Percentiles rank a stretch among this genome's conserved stretches.
Conservation (phyloP, 2,888 invertebrate genomes). For the Pollenia griseotomentosa region DNA sequence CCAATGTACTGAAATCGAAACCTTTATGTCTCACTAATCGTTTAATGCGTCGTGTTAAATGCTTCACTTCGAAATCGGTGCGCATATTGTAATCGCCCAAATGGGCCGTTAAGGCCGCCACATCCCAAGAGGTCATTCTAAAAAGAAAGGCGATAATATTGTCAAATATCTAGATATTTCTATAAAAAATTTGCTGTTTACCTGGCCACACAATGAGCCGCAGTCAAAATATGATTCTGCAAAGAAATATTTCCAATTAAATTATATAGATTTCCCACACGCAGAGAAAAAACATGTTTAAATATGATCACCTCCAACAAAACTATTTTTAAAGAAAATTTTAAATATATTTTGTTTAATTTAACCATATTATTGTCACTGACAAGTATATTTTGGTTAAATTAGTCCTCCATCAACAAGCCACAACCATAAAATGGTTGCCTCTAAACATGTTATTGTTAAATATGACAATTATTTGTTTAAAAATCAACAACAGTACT, state of each 20-base stretch:
- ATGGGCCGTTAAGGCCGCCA: slow-evolving; percentile 91
- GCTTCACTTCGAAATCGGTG: slow-evolving; percentile 89
- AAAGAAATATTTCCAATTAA: slow-evolving; percentile 18
- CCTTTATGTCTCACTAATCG: slow-evolving; percentile 93
- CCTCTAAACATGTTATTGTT: too few relatives aligned
- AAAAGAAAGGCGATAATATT: neutral
- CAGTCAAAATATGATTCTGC: slow-evolving; percentile 89
- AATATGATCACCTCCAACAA: too few relatives aligned
- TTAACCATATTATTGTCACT: too few relatives aligned
- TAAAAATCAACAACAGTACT: too few relatives aligned
- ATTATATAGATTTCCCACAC: neutral
- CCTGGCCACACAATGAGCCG: slow-evolving; percentile 96
- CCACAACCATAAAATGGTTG: too few relatives aligned
- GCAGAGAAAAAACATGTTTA: too few relatives aligned
- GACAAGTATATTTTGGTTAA: too few relatives aligned
- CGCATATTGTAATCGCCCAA: slow-evolving; percentile 94
- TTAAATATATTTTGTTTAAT: too few relatives aligned
- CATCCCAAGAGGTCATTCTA: slow-evolving; percentile 96
- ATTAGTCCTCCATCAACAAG: too few relatives aligned
- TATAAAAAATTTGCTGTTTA: slow-evolving; percentile 84
- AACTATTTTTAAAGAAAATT: too few relatives aligned
- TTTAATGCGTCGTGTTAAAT: slow-evolving; percentile 91
- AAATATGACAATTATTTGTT: too few relatives aligned
- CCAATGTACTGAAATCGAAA: slow-evolving; percentile 92
- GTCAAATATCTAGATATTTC: slow-evolving; percentile 55